Evolutionary conservation across 2,797 vertebrate genomes (phyloP), one percentile per base, ranked within the genome.

Genomic region (Chelon labrosus): DNA sequence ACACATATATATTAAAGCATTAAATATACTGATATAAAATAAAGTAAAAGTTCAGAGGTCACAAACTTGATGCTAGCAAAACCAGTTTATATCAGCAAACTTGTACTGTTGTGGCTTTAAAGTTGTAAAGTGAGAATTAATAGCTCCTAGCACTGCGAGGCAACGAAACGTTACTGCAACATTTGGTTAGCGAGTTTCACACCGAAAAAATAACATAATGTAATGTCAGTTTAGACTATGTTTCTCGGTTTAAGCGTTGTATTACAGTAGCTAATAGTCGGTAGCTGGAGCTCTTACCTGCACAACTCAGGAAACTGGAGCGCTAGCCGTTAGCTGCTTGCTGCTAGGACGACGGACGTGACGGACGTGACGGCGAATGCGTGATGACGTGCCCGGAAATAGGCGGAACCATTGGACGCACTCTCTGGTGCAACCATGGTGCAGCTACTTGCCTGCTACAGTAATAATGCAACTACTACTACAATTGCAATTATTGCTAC

Each of bases 221-320:
- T 13, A 4, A 7, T 35, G 6, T 11, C 0, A 22, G 10, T 22
- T 31, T 1, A 2, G 8, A 39, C 1, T 46, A 9, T 1, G 0
- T 54, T 22, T 50, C n/a, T 37, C 4, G 0, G 11, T 19, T 0
- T 38, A 2, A 4, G 2, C 0, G 10, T 14, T 13, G 5, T 12
- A 5, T 42, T 7, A 20, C 0, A 58, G 5, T 0, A 46, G 35
- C 3, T 16, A 35, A 13, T 16, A 11, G 5, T 2, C 0, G 1
- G n/a, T 5, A 19, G 41, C 13, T 14, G 1, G 1, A 0, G 2
- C 9, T 7, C 85, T 75, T 79, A 91, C 89, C 88, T 87, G 50
- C 54, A 27, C 44, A 71, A 52, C 17, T 52, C 66, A n/a, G 37
- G 53, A 70, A 56, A 56, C 10, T 47, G 25, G 31, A 16, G 38